Evolutionary conservation across 2,888 invertebrate species (phyloP).

Genomic region (Deilephila porcellus): DNA sequence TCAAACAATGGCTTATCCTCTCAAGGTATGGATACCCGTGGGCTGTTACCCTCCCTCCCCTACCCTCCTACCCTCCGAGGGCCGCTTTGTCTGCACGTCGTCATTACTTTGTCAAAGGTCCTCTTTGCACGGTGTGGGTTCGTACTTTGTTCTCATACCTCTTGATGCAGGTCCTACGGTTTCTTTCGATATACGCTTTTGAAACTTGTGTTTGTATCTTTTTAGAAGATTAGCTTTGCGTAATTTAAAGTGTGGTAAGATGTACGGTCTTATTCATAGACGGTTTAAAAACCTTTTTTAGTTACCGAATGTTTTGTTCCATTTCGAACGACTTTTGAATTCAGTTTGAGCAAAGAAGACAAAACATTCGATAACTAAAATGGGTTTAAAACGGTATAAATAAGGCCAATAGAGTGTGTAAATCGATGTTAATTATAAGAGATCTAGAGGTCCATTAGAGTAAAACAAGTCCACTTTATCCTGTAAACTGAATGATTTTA

Average conservation of each 20-base stretch:
- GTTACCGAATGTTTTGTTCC: too few relatives aligned
- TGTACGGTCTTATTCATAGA: too few relatives aligned
- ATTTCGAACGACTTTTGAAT: too few relatives aligned
- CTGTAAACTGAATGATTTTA: too few relatives aligned
- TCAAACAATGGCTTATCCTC: slow-evolving; percentile 55
- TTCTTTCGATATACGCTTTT: background rate
- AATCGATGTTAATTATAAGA: too few relatives aligned
- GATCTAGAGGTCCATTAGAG: too few relatives aligned
- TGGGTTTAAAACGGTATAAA: too few relatives aligned
- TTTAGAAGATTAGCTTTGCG: background rate
- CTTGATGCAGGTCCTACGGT: background rate
- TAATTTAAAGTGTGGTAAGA: background rate
- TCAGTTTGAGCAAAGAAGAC: too few relatives aligned
- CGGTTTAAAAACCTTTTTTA: too few relatives aligned
- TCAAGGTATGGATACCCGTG: slow-evolving; percentile 52
- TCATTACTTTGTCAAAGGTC: slow-evolving; percentile 83
- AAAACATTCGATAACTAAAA: too few relatives aligned
- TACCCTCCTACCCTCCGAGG: slow-evolving; percentile 33
- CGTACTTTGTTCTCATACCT: slow-evolving; percentile 15
- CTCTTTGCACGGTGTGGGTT: slow-evolving; percentile 48
- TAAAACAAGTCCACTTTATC: too few relatives aligned
- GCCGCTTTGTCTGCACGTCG: slow-evolving; percentile 70
- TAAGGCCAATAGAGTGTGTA: too few relatives aligned
- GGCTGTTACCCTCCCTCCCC: slow-evolving; percentile 28
- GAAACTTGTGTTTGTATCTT: background rate